These are phyloP conservation scores for Lepidurus couesii DNA, from an alignment of 1,140 invertebrate genomes.

Conservation along the genomic window DNA sequence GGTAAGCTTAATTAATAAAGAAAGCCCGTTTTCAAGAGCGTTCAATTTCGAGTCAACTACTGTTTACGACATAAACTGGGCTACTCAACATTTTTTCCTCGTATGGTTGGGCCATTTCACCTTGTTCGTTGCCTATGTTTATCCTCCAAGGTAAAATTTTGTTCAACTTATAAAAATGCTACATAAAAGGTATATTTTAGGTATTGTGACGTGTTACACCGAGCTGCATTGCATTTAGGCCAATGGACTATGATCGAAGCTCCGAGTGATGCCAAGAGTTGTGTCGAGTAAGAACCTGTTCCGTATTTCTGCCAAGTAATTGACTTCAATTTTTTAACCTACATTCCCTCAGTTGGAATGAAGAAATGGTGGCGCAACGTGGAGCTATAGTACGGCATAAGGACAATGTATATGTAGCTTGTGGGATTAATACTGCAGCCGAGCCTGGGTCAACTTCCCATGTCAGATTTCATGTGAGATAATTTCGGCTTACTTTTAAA, in stretches of 20 bases:
- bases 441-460: constrained; percentile 77
- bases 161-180: not conserved
- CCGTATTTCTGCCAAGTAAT: not conserved
- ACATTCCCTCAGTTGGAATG: constrained; percentile 57
- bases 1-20: constrained; percentile 49
- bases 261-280: constrained; percentile 35
- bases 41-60: not conserved
- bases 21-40: not conserved
- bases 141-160: constrained; percentile 53
- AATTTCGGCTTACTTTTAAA: constrained; percentile 13
- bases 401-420: constrained; percentile 70
- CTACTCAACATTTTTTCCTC: constrained; percentile 71
- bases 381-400: constrained; percentile 75
- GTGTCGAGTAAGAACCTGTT: not conserved
- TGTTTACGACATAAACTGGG: constrained; percentile 67
- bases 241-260: constrained; percentile 70
- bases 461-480: constrained; percentile 75
- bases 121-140: constrained; percentile 70
- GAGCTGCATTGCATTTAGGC: constrained; percentile 81
- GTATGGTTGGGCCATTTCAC: constrained; percentile 77
- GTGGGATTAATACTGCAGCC: constrained; percentile 64
- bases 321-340: constrained; percentile 30
- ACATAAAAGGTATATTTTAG: constrained; percentile 41
- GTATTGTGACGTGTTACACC: constrained; percentile 82
- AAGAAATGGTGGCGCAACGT: constrained; percentile 64